phyloP scores from a whole-genome alignment of 2,888 invertebrate genomes.

The Uloborus plumipes region DNA sequence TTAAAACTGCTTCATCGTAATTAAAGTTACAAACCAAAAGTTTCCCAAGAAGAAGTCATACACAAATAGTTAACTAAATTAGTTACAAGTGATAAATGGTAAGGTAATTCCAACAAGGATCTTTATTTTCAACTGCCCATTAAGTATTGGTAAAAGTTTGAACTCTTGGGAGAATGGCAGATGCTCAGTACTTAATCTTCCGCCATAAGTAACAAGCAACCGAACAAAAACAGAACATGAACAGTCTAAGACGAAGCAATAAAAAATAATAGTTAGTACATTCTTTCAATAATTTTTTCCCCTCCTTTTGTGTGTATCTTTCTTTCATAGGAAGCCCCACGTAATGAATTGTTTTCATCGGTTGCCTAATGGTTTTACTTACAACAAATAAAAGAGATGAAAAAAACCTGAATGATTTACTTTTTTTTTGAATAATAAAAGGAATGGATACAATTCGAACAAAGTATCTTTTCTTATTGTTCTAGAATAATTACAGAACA shows the following conservation, averaged over 20 bases:
- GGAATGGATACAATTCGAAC: too few species aligned
- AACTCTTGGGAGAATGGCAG: conserved; percentile 26
- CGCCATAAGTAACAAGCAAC: neutral
- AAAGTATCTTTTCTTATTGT: too few species aligned
- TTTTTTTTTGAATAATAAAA: too few species aligned
- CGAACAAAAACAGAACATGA: conserved; percentile 6
- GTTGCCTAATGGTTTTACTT: neutral
- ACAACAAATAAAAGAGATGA: neutral
- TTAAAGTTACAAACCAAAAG: too few species aligned
- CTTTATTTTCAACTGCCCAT: conserved; percentile 25
- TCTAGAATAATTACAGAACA: too few species aligned
- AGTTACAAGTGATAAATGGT: conserved; percentile 22
- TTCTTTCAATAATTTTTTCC: conserved; percentile 2
- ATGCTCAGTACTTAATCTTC: conserved; percentile 44
- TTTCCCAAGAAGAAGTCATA: too few species aligned
- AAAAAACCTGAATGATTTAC: too few species aligned
- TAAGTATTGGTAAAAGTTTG: conserved; percentile 23
- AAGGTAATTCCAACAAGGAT: conserved; percentile 7
- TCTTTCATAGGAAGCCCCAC: neutral
- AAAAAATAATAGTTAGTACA: conserved; percentile 14
- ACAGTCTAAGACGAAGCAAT: conserved; percentile 7
- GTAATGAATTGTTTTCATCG: neutral
- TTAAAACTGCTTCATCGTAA: too few species aligned
- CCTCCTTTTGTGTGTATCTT: conserved; percentile 1
- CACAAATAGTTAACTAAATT: neutral